Conservation (phyloP, 2,888 invertebrate species). For the Thalpophila matura region DNA sequence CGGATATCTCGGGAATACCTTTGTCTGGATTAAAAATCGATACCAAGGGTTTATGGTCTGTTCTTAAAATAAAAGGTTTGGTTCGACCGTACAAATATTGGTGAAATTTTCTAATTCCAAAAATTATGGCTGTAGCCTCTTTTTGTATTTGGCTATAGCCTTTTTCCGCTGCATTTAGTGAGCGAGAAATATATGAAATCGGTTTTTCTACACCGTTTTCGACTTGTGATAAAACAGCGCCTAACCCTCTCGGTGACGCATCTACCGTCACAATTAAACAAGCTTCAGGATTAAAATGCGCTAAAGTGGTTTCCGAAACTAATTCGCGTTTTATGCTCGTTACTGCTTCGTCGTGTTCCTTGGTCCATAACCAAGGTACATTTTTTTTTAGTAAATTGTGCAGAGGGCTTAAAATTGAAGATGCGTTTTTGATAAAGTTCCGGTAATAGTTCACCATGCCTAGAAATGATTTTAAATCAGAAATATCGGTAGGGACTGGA, state of each 20-base stretch:
- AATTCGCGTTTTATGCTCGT: slow-evolving; percentile 2
- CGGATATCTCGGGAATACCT: slow-evolving; percentile 13
- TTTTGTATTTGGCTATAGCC: slow-evolving; percentile 1
- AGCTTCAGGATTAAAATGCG: slow-evolving; percentile 6
- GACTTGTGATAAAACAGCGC: slow-evolving; percentile 1
- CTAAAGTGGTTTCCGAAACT: slow-evolving; percentile 4
- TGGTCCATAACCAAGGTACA: slow-evolving; percentile 4
- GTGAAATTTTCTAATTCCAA: too few relatives aligned
- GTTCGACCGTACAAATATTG: too few relatives aligned
- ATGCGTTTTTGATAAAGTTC: slow-evolving; percentile 6
- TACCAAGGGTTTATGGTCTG: too few relatives aligned
- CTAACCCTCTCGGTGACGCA: slow-evolving; percentile 2
- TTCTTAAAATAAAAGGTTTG: too few relatives aligned
- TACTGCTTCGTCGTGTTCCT: slow-evolving; percentile 1
- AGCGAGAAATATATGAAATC: slow-evolving; percentile 6
- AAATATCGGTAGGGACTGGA: not conserved
- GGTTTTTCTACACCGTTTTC: not conserved
- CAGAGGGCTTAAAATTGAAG: slow-evolving; percentile 1
- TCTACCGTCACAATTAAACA: slow-evolving; percentile 2
- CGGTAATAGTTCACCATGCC: slow-evolving; percentile 13
- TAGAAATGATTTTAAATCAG: slow-evolving; percentile 10
- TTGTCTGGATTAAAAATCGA: too few relatives aligned
- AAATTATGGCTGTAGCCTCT: too few relatives aligned
- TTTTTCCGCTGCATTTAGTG: slow-evolving; percentile 6
- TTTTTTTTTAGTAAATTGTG: slow-evolving; percentile 9